Base-by-base conservation (phyloP, 1,140 invertebrate species). In the Papilio polyxenes region DNA sequence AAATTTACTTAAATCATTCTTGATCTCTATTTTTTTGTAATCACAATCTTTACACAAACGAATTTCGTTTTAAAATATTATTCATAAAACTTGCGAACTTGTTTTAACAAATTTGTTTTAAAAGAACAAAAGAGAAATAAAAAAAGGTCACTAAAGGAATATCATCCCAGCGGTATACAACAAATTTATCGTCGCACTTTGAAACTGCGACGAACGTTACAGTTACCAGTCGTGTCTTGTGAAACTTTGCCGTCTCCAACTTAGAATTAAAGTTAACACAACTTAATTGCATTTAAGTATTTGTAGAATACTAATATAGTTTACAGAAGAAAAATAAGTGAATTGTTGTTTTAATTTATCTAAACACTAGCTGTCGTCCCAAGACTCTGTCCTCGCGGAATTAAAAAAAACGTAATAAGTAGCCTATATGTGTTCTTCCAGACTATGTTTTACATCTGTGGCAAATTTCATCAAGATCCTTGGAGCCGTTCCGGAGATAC, bases 231-330 rank as follows among this genome's bases (percentile, higher is more conserved):
- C n/a, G 8, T 69, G 65, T 69, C 65, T 69, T 37, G 23, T 0
- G 65, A 69, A 69, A 69, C 65, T 69, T 69, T 15, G 31, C 13
- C 65, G 23, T 69, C 31, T 20, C 59, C 20, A 65, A 69, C 31
- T 69, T 69, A 37, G 62, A 69, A 37, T 20, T 13, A 13, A 69
- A 69, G 23, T 69, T 69, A 69, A 65, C 23, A 37, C 65, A 69
- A 69, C 65, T 69, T 69, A 69, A 69, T 69, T 69, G 65, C 65
- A 69, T 69, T 69, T 37, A 69, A 69, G 23, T 31, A 69, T 69
- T 69, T 69, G 4, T 9, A 31, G 13, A 20, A 9, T 37, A 69
- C 65, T 15, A 69, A 69, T 1, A 10, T 65, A 23, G 9, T 69
- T 65, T 15, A 69, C 11, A 17, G 20, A 37, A 37, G 65, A 15